Evolutionary conservation across 1,140 invertebrate species (phyloP).

Genomic region (Drosophila asahinai): DNA sequence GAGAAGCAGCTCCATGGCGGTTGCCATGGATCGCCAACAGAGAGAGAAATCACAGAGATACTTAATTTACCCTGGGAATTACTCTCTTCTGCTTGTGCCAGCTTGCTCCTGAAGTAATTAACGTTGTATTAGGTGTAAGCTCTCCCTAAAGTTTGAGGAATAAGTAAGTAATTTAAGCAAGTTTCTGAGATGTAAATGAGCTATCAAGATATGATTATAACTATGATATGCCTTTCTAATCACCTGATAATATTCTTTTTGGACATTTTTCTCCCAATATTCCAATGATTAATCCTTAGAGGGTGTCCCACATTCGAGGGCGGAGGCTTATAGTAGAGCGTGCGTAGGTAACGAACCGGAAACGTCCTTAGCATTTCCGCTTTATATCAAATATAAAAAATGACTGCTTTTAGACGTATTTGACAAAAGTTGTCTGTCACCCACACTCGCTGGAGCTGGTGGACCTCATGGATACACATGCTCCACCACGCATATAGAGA

Average conservation of each 20-base stretch:
- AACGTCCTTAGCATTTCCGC: constrained; percentile 75
- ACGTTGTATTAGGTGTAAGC: not conserved
- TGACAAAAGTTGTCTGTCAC: constrained; percentile 81
- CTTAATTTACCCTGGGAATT: not conserved
- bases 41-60: constrained; percentile 4
- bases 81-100: not conserved
- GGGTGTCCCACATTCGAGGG: not conserved
- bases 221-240: too few species aligned
- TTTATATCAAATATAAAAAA: constrained; percentile 80
- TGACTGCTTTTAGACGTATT: constrained; percentile 79
- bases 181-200: too few species aligned
- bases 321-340: not conserved
- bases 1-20: not conserved
- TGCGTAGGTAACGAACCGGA: constrained; percentile 73
- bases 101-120: constrained; percentile 1
- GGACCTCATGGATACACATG: constrained; percentile 24
- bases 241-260: not conserved
- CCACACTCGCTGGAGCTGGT: constrained; percentile 15
- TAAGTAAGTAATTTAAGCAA: not conserved
- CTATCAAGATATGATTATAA: too few species aligned
- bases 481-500: constrained; percentile 47
- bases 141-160: not conserved
- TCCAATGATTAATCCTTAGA: not conserved
- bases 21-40: constrained; percentile 6
- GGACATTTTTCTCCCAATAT: too few species aligned